Conservation (phyloP, 1,140 invertebrate genomes). For the Diorhabda carinulata region DNA sequence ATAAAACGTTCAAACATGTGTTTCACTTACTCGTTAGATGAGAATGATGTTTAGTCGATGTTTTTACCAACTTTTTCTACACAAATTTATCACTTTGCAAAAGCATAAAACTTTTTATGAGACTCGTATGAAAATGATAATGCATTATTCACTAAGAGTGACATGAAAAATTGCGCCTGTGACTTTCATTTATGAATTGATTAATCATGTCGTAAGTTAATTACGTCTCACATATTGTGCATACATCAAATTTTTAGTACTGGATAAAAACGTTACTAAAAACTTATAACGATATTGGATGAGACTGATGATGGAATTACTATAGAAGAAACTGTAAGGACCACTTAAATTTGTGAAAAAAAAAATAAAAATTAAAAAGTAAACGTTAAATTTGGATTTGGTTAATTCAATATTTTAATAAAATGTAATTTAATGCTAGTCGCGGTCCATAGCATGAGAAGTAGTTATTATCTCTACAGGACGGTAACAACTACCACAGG, state of each 20-base stretch:
- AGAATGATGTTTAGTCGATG: neutral
- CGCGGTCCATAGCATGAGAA: too few relatives aligned
- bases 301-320: neutral
- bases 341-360: too few relatives aligned
- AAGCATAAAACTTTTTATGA: neutral
- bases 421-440: too few relatives aligned
- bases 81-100: neutral
- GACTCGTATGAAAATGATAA: neutral
- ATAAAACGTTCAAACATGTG: neutral
- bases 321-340: neutral
- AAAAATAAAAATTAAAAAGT: too few relatives aligned
- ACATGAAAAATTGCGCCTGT: neutral
- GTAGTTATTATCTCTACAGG: too few relatives aligned
- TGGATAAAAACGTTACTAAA: neutral
- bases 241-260: neutral
- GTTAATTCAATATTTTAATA: too few relatives aligned
- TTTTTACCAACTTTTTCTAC: neutral
- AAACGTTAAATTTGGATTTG: too few relatives aligned
- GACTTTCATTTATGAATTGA: constrained; percentile 3
- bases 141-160: neutral
- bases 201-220: neutral
- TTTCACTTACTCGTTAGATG: neutral
- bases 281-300: neutral
- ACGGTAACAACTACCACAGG: too few relatives aligned
- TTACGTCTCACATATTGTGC: neutral